Evolutionary conservation across 2,888 invertebrate species (phyloP), one percentile per base, ranked within the genome.

Genomic region (Amphipoea lucens): DNA sequence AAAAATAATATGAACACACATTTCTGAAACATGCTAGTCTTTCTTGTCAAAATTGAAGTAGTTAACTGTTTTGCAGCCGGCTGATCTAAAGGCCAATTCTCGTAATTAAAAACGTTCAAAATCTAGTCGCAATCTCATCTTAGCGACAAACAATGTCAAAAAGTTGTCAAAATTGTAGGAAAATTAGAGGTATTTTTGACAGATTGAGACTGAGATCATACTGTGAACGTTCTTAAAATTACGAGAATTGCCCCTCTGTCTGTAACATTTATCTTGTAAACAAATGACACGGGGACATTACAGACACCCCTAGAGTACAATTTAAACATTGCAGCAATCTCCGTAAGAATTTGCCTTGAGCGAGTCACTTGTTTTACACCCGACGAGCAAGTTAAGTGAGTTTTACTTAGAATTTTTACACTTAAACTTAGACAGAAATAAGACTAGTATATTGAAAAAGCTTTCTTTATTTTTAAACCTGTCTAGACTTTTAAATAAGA

Each of bases 291-390:
- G 11, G 23, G 9, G 65, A 12, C 12, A 42, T 57, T 62, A 42
- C 23, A 73, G 84, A 83, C 91, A 94, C 76, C 93, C 93, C 92
- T 93, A 89, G 69, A 76, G 70, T 85, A 76, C 45, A 76, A 70
- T 90, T 90, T 85, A 89, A 92, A 90, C 90, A 90, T 90, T 91
- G 91, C 89, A 88, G 91, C 92, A 91, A 91, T 91, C 90, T 91
- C 84, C 83, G 74, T 86, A 88, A 89, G 87, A 88, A 91, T 91
- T 91, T 87, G 91, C 94, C 92, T 87, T 74, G 68, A 91, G 94
- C 93, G 51, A 93, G 91, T 92, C 91, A 92, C 90, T 92, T 91
- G 91, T 91, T 92, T 89, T 91, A 84, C 84, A 86, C 83, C 82
- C 83, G 90, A 91, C 87, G 81, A 84, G 78, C 80, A 74, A 66